A percentile compares a stretch with the other conserved stretches of the same genome.
Evolutionary conservation across 2,888 invertebrate species (phyloP).

Genomic region (Limnephilus marmoratus): DNA sequence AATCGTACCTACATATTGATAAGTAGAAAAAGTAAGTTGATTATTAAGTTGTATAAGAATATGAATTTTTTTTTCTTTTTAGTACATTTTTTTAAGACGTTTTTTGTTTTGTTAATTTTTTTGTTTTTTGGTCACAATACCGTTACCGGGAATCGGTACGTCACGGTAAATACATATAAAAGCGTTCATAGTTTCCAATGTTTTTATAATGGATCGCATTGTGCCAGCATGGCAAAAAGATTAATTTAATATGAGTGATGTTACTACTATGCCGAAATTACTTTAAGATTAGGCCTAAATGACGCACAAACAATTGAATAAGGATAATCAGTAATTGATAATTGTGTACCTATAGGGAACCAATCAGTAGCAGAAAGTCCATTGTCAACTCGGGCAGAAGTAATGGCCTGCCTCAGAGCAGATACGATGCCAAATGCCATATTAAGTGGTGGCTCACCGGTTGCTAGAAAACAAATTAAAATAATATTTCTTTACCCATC

Average conservation of each 20-base stretch:
- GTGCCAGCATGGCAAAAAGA: background rate
- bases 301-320: background rate
- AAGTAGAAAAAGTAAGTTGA: too few species aligned
- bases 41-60: too few species aligned
- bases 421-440: constrained; percentile 77
- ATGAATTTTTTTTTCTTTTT: too few species aligned
- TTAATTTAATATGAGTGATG: background rate
- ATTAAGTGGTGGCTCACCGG: constrained; percentile 82
- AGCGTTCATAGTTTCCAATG: background rate
- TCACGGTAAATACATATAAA: too few species aligned
- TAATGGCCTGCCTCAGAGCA: constrained; percentile 83
- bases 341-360: constrained; percentile 78
- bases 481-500: background rate
- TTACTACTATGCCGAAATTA: background rate
- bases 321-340: background rate
- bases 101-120: too few species aligned
- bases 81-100: too few species aligned
- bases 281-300: background rate
- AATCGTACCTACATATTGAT: too few species aligned
- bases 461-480: constrained; percentile 73
- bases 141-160: too few species aligned
- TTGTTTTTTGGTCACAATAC: too few species aligned
- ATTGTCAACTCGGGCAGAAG: constrained; percentile 82
- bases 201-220: background rate
- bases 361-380: constrained; percentile 77